Base-by-base conservation (phyloP, 2,113 vertebrate genomes). In the Ictalurus furcatus region DNA sequence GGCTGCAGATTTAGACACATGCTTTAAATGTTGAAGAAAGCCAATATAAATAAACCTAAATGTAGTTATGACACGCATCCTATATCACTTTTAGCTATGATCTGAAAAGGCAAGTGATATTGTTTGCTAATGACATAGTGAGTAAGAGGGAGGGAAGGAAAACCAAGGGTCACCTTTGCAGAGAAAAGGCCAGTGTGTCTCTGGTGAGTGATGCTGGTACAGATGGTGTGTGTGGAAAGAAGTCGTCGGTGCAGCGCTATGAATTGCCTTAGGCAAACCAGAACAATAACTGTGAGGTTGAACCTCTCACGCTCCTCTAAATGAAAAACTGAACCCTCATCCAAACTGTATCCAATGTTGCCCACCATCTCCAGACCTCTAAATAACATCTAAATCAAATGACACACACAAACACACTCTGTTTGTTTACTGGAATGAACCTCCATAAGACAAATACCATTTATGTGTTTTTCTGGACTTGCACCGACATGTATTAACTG, bases 271-370 rank as follows among this genome's bases (percentile, higher is more conserved):
- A 86, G 85, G 91, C 92, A 91, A 89, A 91, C 65, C 87, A 87
- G 81, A 88, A 92, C 89, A 90, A 89, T 89, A 91, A 91, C 86
- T 89, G 71, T 86, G 85, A 90, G 90, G 28, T 89, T 91, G 67
- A 82, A 48, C 56, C 91, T 90, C 82, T 87, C 86, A 84, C 87
- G 48, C 85, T 12, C 25, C 86, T 54, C 73, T 82, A 90, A 81
- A 92, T 95, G 85, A 95, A 91, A 92, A 90, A 92, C 84, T 74
- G 71, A 92, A 90, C 84, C 85, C 69, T 88, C 85, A 87, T 56
- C 84, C 82, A 89, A 86, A 79, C 85, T 85, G 59, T 88, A 88
- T 88, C 34, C 84, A 69, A 56, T 90, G 88, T 81, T 87, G 87
- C 86, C 88, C 92, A 85, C 58, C 69, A 90, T 87, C n/a, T 65